phyloP scores from a whole-genome alignment of 2,888 invertebrate species.

The Mallateleia sp. region DNA sequence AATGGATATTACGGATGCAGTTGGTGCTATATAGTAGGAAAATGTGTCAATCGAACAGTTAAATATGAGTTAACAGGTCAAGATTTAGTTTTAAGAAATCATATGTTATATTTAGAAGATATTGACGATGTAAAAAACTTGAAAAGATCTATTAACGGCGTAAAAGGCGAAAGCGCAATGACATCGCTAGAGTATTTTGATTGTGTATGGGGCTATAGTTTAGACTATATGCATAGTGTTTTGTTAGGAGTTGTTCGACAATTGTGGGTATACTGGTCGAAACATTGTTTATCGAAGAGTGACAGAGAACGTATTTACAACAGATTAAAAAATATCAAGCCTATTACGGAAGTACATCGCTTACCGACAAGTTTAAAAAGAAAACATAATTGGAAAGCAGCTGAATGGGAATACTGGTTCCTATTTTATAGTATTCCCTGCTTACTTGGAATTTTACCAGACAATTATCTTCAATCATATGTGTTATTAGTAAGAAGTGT shows the following conservation, averaged over 20 bases:
- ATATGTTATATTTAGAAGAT: slow-evolving; percentile 55
- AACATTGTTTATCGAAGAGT: background rate
- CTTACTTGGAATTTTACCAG: slow-evolving; percentile 23
- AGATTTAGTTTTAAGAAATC: slow-evolving; percentile 26
- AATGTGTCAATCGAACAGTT: slow-evolving; percentile 33
- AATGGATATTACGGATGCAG: slow-evolving; percentile 60
- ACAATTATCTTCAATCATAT: slow-evolving; percentile 14
- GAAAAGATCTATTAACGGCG: slow-evolving; percentile 41
- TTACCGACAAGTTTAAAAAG: slow-evolving; percentile 45
- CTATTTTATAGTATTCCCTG: slow-evolving; percentile 45
- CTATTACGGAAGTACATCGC: slow-evolving; percentile 55
- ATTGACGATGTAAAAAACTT: slow-evolving; percentile 24
- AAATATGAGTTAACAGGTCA: slow-evolving; percentile 45
- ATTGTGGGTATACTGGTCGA: slow-evolving; percentile 49
- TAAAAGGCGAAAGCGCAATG: slow-evolving; percentile 46
- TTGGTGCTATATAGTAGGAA: slow-evolving; percentile 67
- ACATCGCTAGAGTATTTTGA: slow-evolving; percentile 45
- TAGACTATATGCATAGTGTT: slow-evolving; percentile 61
- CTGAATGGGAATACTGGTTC: slow-evolving; percentile 73
- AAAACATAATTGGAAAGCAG: slow-evolving; percentile 57
- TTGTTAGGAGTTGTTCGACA: slow-evolving; percentile 51
- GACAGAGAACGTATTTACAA: no score
- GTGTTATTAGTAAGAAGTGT: slow-evolving; percentile 43
- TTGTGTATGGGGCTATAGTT: slow-evolving; percentile 60
- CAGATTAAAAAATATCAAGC: background rate